Evolutionary conservation across 2,113 vertebrate genomes (phyloP).

Genomic region (Brachionichthys hirsutus): DNA sequence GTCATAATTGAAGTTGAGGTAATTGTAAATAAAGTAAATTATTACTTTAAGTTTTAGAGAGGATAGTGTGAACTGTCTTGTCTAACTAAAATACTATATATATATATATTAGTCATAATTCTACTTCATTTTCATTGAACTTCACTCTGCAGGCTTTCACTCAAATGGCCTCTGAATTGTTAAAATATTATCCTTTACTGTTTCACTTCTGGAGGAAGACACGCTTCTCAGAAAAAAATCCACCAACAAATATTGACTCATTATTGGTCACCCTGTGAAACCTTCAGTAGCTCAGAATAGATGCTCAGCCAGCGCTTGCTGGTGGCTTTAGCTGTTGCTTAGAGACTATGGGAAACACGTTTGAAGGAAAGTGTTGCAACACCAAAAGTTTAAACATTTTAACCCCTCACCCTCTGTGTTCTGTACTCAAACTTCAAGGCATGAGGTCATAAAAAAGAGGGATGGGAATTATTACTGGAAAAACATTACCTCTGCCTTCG

Average conservation of each 20-base stretch:
- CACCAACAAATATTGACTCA: slow-evolving; percentile 10
- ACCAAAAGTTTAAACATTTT: slow-evolving; percentile 32
- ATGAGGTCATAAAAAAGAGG: slow-evolving; percentile 14
- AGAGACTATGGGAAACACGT: slow-evolving; percentile 8
- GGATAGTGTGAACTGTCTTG: no score
- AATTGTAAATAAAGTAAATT: no score
- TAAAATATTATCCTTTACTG: not conserved
- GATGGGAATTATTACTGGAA: slow-evolving; percentile 20
- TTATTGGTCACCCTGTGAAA: slow-evolving; percentile 8
- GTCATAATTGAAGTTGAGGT: no score
- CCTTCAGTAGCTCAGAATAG: slow-evolving; percentile 11
- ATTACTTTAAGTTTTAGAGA: no score
- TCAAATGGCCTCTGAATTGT: not conserved
- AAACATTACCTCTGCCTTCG: slow-evolving; percentile 12
- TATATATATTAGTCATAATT: no score
- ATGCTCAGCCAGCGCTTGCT: slow-evolving; percentile 20
- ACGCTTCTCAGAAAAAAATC: not conserved
- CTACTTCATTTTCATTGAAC: no score
- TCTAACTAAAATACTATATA: no score
- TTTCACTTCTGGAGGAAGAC: not conserved
- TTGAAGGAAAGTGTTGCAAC: slow-evolving; percentile 21
- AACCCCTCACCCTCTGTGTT: slow-evolving; percentile 34
- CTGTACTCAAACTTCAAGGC: slow-evolving; percentile 6
- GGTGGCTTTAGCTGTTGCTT: slow-evolving; percentile 24
- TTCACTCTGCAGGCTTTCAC: no score